Conservation (phyloP, 2,113 vertebrate genomes). For the Toxostoma redivivum region DNA sequence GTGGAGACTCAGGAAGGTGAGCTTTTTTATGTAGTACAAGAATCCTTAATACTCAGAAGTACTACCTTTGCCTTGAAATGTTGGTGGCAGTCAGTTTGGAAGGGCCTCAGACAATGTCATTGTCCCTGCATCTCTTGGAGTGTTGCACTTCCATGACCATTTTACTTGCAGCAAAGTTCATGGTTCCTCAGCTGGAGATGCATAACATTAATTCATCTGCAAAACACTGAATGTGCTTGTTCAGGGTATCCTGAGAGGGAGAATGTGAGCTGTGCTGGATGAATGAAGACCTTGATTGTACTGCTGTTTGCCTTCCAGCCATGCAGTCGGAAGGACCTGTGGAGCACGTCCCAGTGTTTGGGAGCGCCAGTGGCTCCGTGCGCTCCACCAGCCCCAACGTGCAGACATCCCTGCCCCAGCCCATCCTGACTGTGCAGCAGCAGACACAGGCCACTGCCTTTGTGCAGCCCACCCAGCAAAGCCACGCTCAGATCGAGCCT, state of each 20-base stretch:
- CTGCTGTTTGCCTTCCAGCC: slow-evolving; percentile 68
- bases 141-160: neutral
- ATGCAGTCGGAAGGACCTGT: slow-evolving; percentile 90
- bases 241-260: neutral
- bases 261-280: neutral
- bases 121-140: neutral
- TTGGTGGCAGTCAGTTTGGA: neutral
- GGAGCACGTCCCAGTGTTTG: slow-evolving; percentile 93
- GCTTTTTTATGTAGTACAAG: neutral
- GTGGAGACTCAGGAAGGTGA: slow-evolving; percentile 94
- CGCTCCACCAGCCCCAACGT: slow-evolving; percentile 96
- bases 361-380: slow-evolving; percentile 93
- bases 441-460: slow-evolving; percentile 94
- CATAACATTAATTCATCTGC: neutral
- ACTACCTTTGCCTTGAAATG: neutral
- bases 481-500: slow-evolving; percentile 82
- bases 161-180: neutral
- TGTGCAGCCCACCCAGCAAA: slow-evolving; percentile 96
- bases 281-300: neutral
- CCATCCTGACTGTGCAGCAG: slow-evolving; percentile 88
- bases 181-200: neutral
- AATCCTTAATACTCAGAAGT: neutral
- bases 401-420: slow-evolving; percentile 84
- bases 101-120: neutral
- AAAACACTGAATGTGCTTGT: neutral